Base-by-base conservation (phyloP, 2,888 invertebrate species). In the Lucinisca nassula region DNA sequence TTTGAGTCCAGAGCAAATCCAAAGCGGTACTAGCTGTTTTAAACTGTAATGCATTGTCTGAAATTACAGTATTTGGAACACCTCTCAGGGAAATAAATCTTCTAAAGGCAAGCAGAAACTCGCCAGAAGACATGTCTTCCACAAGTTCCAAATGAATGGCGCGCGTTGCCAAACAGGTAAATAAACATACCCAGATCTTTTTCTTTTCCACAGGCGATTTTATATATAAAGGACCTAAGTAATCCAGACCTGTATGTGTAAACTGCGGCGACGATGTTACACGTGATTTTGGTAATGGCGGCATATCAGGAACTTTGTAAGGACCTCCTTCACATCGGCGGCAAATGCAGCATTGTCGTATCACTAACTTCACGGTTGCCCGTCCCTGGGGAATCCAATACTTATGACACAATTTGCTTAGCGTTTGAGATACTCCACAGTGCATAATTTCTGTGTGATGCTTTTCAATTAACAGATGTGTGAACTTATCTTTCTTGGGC, bases 361-460 rank as follows among this genome's bases (percentile, higher is more conserved):
- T 21, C n/a, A 83, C 87, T 40, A 17, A 32, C 37, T 67, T 58
- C 10, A 87, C 87, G 12, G 55, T 58, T 21, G 87, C 30, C 21
- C 83, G 55, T 32, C 86, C 83, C 35, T 77, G 67, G 8, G 83
- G 84, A 21, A 84, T 87, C 87, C 87, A 87, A 45, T 84, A 87
- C 51, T 40, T 76, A 6, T 76, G 37, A 40, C 78, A 27, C 12
- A 85, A 21, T 17, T 21, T 21, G 17, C 70, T 70, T 61, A 83
- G 17, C 0, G 83, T 79, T 40, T 87, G 87, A 32, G 84, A 84
- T 4, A 82, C 78, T 45, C 87, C 84, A 77, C 72, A 37, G 67
- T 85, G 80, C 27, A 58, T 24, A 27, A 10, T 38, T 77, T 61
- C n/a, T 45, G 45, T 73, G 27, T 79, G 82, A 30, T 38, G 21